Evolutionary conservation across 1,140 invertebrate genomes (phyloP), one percentile per base, ranked within the genome.

Genomic region (Tetramorium parvispinum): DNA sequence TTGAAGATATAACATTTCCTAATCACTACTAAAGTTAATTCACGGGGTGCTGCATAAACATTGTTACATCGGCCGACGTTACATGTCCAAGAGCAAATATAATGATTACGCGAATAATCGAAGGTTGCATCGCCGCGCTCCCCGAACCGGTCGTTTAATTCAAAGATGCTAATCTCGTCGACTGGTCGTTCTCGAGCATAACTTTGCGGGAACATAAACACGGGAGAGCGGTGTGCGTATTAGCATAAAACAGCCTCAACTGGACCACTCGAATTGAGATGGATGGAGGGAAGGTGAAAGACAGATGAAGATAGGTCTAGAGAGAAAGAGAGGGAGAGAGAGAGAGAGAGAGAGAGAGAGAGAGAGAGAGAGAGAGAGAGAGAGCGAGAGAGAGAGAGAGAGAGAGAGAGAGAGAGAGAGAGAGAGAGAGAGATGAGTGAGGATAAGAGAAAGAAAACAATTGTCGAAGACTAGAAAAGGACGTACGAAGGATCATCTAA

Each of bases 191-290:
- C 49, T 61, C n/a, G 51, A 76, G 77, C 66, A 88, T 71, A 88
- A 87, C 65, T 88, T 88, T 87, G 83, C 87, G 86, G 27, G 85
- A 88, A 76, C 86, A 86, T 88, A 88, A 88, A 79, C 78, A 77
- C 55, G 59, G 59, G 59, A 86, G 59, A 86, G 66, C 81, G 49
- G 46, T 63, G 63, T 43, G n/a, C 53, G 46, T 37, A 88, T 88
- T 88, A 87, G 87, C 87, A 87, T 87, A 88, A 88, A 65, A 66
- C 75, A 87, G 76, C 46, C 24, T 78, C 68, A 49, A 37, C 68
- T 59, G 79, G 68, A 59, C 13, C 24, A 43, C 55, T 43, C 68
- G 68, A 83, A 82, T 73, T 73, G 71, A 73, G 79, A 75, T 71
- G 32, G 24, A 73, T 75, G 53, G 16, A 75, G 53, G 46, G 53